Conservation (phyloP, 2,797 vertebrate genomes). For the Megalops cyprinoides region DNA sequence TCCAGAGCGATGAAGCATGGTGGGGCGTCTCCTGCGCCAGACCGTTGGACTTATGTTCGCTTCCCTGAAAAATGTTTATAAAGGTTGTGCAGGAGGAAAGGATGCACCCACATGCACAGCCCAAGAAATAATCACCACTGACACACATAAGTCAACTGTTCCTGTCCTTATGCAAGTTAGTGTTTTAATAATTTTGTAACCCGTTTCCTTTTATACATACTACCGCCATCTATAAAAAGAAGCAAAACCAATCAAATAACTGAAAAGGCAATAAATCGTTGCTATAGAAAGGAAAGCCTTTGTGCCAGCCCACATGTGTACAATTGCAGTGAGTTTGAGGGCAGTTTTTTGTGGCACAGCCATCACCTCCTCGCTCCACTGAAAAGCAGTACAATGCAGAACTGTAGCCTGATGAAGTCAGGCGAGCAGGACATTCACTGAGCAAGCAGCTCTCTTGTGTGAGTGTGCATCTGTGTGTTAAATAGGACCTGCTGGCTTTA, state of each 20-base stretch:
- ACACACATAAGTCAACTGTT: conserved; percentile 28
- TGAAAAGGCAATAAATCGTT: conserved; percentile 33
- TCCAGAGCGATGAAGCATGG: not conserved
- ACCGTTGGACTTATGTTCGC: not conserved
- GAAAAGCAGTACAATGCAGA: conserved; percentile 2
- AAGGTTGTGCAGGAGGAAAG: conserved; percentile 28
- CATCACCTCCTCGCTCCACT: not conserved
- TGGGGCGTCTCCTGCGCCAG: not conserved
- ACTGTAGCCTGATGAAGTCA: not conserved
- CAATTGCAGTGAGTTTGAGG: not conserved
- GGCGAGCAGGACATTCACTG: not conserved
- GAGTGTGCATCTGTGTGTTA: conserved; percentile 5
- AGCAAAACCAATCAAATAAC: conserved; percentile 27
- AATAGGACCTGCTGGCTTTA: not conserved
- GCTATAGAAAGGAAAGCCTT: conserved; percentile 11
- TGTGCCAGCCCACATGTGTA: not conserved
- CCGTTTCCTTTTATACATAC: conserved; percentile 31
- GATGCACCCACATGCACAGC: not conserved
- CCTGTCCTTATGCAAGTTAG: conserved; percentile 13
- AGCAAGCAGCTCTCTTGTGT: not conserved
- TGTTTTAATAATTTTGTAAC: conserved; percentile 23
- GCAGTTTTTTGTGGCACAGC: not conserved
- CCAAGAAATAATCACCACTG: conserved; percentile 19
- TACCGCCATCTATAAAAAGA: conserved; percentile 32
- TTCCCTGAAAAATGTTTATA: not conserved